phyloP scores from a whole-genome alignment of 1,140 invertebrate genomes.

The Chlorops oryzae region DNA sequence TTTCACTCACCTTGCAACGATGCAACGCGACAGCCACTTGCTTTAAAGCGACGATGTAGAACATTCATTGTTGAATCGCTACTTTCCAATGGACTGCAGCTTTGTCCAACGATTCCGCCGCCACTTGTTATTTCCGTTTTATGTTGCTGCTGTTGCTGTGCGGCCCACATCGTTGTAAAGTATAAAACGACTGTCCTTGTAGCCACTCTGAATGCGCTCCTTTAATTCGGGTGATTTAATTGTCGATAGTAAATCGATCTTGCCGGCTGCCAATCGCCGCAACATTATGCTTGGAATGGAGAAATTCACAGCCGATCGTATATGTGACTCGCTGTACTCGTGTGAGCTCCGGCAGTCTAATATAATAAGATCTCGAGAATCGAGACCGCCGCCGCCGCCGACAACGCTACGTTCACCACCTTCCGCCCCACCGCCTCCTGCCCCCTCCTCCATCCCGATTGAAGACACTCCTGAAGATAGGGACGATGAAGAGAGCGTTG shows the following conservation, averaged over 20 bases:
- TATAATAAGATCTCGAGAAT: conserved; percentile 59
- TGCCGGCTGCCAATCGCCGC: conserved; percentile 74
- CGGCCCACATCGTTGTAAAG: conserved; percentile 64
- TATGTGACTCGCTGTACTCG: conserved; percentile 73
- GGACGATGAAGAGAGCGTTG: conserved; percentile 25
- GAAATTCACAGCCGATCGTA: conserved; percentile 79
- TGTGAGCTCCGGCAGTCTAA: conserved; percentile 77
- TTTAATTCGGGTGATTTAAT: conserved; percentile 79
- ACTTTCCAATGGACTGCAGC: not conserved
- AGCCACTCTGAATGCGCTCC: conserved; percentile 64
- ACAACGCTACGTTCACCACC: too few species aligned
- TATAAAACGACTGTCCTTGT: conserved; percentile 64
- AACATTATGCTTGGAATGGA: conserved; percentile 86
- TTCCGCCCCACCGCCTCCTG: too few species aligned
- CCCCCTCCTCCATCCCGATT: too few species aligned
- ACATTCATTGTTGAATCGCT: conserved; percentile 52
- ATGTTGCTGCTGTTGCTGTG: conserved; percentile 52
- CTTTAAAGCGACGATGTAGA: conserved; percentile 68
- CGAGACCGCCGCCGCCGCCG: conserved; percentile 20
- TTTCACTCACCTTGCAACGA: conserved; percentile 76
- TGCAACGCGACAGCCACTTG: conserved; percentile 75
- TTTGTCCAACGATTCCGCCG: conserved; percentile 6
- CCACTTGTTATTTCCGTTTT: too few species aligned
- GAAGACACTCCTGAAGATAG: too few species aligned
- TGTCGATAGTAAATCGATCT: conserved; percentile 75